A percentile compares a stretch with the other conserved stretches of the same genome.
Conservation (phyloP, 1,140 invertebrate species). For the Zaprionus vittiger region DNA sequence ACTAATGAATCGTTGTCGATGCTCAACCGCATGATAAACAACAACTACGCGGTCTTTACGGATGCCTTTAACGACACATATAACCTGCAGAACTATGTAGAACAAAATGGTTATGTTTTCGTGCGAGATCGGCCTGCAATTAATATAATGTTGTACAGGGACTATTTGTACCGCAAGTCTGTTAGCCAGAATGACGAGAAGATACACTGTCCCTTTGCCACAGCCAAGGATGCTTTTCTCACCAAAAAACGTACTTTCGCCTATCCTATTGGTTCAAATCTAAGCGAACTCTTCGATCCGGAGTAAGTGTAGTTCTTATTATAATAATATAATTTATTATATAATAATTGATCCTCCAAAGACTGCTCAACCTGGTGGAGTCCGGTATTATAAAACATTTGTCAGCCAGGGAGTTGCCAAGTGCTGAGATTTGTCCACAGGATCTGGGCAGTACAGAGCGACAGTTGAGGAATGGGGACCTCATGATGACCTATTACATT, state of each 20-base stretch:
- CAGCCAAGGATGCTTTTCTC: constrained; percentile 88
- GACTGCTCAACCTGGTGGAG: constrained; percentile 88
- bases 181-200: constrained; percentile 86
- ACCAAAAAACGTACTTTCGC: constrained; percentile 88
- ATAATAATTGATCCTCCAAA: constrained; percentile 78
- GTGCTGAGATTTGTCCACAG: constrained; percentile 90
- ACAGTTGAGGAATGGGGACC: constrained; percentile 88
- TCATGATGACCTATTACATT: constrained; percentile 88
- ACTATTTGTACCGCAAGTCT: constrained; percentile 88
- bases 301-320: constrained; percentile 85
- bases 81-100: constrained; percentile 84
- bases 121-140: constrained; percentile 88
- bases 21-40: constrained; percentile 73
- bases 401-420: constrained; percentile 87
- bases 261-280: constrained; percentile 87
- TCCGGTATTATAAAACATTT: constrained; percentile 89
- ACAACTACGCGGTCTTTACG: constrained; percentile 75
- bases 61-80: constrained; percentile 78
- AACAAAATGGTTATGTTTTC: constrained; percentile 86
- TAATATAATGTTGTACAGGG: constrained; percentile 88
- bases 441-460: constrained; percentile 92
- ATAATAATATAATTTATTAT: neutral
- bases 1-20: constrained; percentile 74
- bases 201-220: constrained; percentile 89
- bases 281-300: constrained; percentile 87